These are phyloP conservation scores for Cataglyphis altisquamis DNA, from an alignment of 2,888 invertebrate species.

Conservation along the genomic window DNA sequence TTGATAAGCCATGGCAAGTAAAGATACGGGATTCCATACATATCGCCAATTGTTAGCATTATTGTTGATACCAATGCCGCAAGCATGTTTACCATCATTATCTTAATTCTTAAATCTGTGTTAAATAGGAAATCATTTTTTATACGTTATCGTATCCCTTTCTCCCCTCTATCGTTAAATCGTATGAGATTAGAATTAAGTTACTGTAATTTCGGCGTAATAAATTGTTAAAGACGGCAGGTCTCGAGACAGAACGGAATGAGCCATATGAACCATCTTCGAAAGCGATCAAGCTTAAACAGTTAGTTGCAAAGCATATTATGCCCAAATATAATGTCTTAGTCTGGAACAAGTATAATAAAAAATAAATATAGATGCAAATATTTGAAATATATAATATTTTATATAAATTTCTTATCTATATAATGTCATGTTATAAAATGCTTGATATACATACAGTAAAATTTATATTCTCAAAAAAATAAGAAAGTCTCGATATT, in stretches of 20 bases:
- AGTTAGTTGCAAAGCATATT: constrained; percentile 77
- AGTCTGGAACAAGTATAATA: background rate
- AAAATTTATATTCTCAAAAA: too few species aligned
- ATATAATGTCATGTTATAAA: too few species aligned
- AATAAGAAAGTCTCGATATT: too few species aligned
- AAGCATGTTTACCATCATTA: constrained; percentile 73
- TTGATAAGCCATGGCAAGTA: constrained; percentile 80
- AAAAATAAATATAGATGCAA: background rate
- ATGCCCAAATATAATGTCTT: constrained; percentile 72
- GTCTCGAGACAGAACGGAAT: constrained; percentile 64
- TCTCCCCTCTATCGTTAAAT: background rate
- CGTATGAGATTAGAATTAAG: background rate
- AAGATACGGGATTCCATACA: constrained; percentile 76
- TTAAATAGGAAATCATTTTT: constrained; percentile 17
- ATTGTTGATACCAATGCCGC: constrained; percentile 75
- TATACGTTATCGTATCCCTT: background rate
- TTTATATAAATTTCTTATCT: too few species aligned
- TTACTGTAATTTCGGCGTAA: constrained; percentile 79
- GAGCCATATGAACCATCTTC: constrained; percentile 74
- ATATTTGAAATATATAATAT: too few species aligned
- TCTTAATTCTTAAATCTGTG: constrained; percentile 77
- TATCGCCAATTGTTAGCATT: constrained; percentile 75
- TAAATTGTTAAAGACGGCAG: constrained; percentile 75
- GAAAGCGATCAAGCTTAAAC: constrained; percentile 76
- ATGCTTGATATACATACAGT: too few species aligned